phyloP scores from a whole-genome alignment of 2,888 invertebrate species.

The Globia sparganii region DNA sequence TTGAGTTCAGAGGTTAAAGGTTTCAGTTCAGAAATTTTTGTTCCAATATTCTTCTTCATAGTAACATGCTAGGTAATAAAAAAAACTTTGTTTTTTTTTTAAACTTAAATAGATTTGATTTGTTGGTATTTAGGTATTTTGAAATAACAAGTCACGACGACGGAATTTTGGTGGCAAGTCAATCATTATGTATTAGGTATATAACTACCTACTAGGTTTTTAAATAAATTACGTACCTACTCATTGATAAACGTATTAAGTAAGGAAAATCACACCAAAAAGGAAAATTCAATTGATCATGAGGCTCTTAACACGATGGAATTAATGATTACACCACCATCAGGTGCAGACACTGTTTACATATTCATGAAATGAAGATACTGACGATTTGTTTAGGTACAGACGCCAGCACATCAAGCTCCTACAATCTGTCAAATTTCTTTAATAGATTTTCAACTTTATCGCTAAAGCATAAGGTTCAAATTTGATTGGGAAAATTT shows the following conservation, averaged over 20 bases:
- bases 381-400: too few relatives aligned
- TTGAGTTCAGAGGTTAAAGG: slow-evolving; percentile 19
- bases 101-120: background rate
- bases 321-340: background rate
- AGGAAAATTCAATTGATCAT: background rate
- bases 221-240: background rate
- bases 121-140: background rate
- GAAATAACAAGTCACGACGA: background rate
- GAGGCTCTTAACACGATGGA: background rate
- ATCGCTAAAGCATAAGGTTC: too few relatives aligned
- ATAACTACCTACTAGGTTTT: background rate
- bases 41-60: background rate
- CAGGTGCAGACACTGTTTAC: background rate
- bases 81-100: background rate
- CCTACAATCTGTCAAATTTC: too few relatives aligned
- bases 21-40: background rate
- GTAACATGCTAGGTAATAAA: background rate
- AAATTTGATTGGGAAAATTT: too few relatives aligned
- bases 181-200: background rate
- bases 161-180: background rate
- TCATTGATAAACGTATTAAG: slow-evolving; percentile 1
- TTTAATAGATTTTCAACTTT: too few relatives aligned
- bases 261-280: background rate
- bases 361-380: background rate
- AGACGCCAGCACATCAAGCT: too few relatives aligned